Evolutionary conservation across 2,797 vertebrate species (phyloP).

Genomic region (Echeneis naucrates): DNA sequence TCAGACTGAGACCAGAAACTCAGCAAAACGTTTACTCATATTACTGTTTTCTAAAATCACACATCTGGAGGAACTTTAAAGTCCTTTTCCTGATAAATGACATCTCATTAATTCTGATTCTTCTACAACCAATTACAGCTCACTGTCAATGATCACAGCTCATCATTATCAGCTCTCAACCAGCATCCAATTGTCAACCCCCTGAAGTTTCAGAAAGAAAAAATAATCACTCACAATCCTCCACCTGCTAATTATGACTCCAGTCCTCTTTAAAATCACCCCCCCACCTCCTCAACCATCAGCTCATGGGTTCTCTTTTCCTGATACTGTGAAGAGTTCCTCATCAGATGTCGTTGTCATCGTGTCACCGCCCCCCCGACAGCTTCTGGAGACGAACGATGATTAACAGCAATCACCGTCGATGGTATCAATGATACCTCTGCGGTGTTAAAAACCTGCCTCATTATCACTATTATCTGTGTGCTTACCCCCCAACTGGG

Average conservation of each 20-base stretch:
- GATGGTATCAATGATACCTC: constrained; percentile 48
- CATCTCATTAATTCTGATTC: constrained; percentile 47
- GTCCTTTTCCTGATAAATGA: neutral
- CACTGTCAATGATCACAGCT: constrained; percentile 43
- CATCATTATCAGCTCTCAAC: constrained; percentile 34
- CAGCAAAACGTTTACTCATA: too few species aligned
- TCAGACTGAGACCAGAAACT: too few species aligned
- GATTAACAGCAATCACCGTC: constrained; percentile 65
- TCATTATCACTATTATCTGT: constrained; percentile 60
- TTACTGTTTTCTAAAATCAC: too few species aligned
- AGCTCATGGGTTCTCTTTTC: constrained; percentile 1
- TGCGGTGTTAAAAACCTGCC: constrained; percentile 43
- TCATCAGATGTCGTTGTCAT: constrained; percentile 2
- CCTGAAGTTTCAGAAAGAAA: constrained; percentile 30
- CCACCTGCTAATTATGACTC: constrained; percentile 45
- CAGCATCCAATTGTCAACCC: constrained; percentile 29
- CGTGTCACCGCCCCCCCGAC: constrained; percentile 13
- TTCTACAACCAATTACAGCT: constrained; percentile 55
- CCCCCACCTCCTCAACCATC: neutral
- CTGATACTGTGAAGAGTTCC: constrained; percentile 21
- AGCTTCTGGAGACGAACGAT: constrained; percentile 47
- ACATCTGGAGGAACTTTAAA: too few species aligned
- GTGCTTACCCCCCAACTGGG: constrained; percentile 17
- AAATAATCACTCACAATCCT: constrained; percentile 34
- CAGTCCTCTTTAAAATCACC: constrained; percentile 18